These are phyloP conservation scores for Cheilosia variabilis DNA, from an alignment of 2,888 invertebrate genomes.

Conservation along the genomic window DNA sequence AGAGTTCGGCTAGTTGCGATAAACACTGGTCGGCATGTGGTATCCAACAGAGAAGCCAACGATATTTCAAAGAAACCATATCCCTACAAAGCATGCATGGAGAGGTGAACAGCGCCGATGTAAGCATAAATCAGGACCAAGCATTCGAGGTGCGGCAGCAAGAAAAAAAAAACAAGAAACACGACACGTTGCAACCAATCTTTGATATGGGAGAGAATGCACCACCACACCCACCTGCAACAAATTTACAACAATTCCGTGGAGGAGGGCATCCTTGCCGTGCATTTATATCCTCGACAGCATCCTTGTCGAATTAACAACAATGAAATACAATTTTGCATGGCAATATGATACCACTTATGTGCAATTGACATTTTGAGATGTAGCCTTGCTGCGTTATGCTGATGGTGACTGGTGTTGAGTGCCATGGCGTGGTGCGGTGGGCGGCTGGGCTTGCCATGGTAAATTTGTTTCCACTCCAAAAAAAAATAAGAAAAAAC, in stretches of 20 bases:
- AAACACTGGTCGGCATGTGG: constrained; percentile 11
- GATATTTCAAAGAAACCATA: constrained; percentile 49
- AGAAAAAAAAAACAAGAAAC: not conserved
- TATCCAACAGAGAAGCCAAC: constrained; percentile 24
- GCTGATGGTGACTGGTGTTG: not conserved
- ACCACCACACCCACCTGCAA: constrained; percentile 43
- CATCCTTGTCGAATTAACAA: constrained; percentile 58
- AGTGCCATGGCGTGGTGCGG: too few relatives aligned
- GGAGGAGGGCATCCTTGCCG: not conserved
- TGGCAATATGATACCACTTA: constrained; percentile 44
- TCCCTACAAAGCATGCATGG: not conserved
- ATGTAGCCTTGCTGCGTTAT: constrained; percentile 12
- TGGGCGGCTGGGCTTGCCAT: too few relatives aligned
- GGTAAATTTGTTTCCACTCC: too few relatives aligned
- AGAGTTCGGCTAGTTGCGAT: constrained; percentile 5
- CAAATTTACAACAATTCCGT: constrained; percentile 39
- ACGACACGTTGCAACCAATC: not conserved
- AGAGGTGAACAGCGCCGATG: constrained; percentile 29
- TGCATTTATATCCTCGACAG: constrained; percentile 9
- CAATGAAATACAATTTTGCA: constrained; percentile 61
- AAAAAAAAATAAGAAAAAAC: not conserved
- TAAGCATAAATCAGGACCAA: constrained; percentile 62
- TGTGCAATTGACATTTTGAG: constrained; percentile 55
- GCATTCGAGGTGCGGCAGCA: constrained; percentile 11
- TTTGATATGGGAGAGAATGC: constrained; percentile 3